These are phyloP conservation scores for Danio kyathit DNA, from an alignment of 2,797 vertebrate genomes.

Conservation along the genomic window DNA sequence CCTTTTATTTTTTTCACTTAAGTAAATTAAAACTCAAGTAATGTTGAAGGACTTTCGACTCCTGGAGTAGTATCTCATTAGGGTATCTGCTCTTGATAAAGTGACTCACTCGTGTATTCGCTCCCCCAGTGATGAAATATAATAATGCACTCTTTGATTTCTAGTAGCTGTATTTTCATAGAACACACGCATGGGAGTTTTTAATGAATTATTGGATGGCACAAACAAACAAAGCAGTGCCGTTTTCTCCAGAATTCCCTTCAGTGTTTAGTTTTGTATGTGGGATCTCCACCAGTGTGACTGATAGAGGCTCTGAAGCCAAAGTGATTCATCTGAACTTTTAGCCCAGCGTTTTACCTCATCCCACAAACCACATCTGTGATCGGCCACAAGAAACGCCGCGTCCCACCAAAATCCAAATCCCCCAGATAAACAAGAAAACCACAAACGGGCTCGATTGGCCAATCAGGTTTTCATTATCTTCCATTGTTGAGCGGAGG, in stretches of 20 bases:
- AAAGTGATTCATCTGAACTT: conserved; percentile 41
- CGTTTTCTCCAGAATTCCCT: conserved; percentile 10
- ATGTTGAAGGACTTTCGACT: too few species aligned
- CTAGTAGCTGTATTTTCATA: not conserved
- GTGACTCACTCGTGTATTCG: too few species aligned
- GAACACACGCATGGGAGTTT: not conserved
- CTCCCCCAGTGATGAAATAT: not conserved
- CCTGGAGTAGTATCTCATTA: too few species aligned
- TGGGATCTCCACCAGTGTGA: conserved; percentile 27
- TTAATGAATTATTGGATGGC: not conserved
- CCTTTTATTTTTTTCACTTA: too few species aligned
- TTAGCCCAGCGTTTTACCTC: conserved; percentile 11
- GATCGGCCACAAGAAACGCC: not conserved
- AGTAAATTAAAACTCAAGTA: too few species aligned
- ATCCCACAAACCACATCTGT: conserved; percentile 12
- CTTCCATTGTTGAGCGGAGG: not conserved
- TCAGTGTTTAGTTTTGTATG: conserved; percentile 34
- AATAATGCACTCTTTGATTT: not conserved
- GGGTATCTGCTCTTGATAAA: too few species aligned
- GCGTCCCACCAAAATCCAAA: conserved; percentile 10
- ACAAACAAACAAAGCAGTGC: not conserved
- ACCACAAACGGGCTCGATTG: conserved; percentile 20
- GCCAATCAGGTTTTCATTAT: conserved; percentile 27
- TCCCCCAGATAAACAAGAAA: conserved; percentile 27
- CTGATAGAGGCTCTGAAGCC: conserved; percentile 17